Base-by-base conservation (phyloP, 2,888 invertebrate species). In the Apoda limacodes region DNA sequence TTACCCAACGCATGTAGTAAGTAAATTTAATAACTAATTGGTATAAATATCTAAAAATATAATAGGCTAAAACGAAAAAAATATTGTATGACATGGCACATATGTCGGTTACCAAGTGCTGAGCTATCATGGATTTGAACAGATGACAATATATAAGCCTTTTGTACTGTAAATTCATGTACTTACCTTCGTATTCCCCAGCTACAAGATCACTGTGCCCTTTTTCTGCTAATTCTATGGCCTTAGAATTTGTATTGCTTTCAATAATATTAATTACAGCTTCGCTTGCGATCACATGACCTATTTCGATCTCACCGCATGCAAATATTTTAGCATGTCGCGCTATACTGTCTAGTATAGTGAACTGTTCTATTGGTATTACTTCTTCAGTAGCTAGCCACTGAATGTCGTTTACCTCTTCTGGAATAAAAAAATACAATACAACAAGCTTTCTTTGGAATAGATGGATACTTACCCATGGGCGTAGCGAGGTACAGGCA, bases 111-210 rank as follows among this genome's bases (percentile, higher is more conserved):
- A n/a, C n/a, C n/a, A n/a, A n/a, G n/a, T n/a, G n/a, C n/a, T n/a
- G n/a, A n/a, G n/a, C n/a, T n/a, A n/a, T n/a, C n/a, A n/a, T n/a
- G n/a, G n/a, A n/a, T n/a, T n/a, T n/a, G n/a, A n/a, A n/a, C n/a
- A n/a, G n/a, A n/a, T n/a, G n/a, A n/a, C n/a, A n/a, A n/a, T n/a
- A n/a, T n/a, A n/a, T n/a, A n/a, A n/a, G n/a, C n/a, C n/a, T n/a
- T n/a, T n/a, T n/a, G 15, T 9, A 9, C 6, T n/a, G 10, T 10
- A 3, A 10, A 12, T n/a, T 22, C 6, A 33, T 15, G 5, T 22
- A 34, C 42, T 28, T 56, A 88, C 91, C 92, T 85, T 93, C 93
- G 80, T 93, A 93, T 51, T 86, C 83, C 5, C 88, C 89, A 22
- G 88, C 80, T 31, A 92, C 60, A 29, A 93, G 74, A 71, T 93